Evolutionary conservation across 92 coral and sea anemone genomes (phyloP).

Genomic region (Plumapathes pennacea): DNA sequence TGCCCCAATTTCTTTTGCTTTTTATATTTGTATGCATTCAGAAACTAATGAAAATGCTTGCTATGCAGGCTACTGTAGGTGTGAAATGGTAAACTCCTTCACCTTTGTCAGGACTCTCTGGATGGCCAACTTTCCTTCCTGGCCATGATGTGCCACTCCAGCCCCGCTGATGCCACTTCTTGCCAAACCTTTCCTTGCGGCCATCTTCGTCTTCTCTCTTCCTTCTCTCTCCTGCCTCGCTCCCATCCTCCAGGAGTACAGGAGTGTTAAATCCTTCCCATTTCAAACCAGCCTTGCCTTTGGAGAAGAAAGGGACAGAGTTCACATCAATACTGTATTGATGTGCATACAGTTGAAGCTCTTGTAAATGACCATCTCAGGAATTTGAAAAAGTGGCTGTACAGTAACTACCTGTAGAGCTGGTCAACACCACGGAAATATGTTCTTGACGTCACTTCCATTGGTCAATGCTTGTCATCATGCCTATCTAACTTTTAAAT

Average conservation of each 20-base stretch:
- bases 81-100: neutral
- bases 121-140: conserved; percentile 84
- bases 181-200: conserved; percentile 21
- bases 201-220: neutral
- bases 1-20: neutral
- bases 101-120: conserved; percentile 87
- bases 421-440: too few relatives aligned
- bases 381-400: too few relatives aligned
- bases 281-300: conserved; percentile 74
- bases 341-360: too few relatives aligned
- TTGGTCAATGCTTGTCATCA: too few relatives aligned
- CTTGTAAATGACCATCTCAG: too few relatives aligned
- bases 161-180: conserved; percentile 64
- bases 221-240: conserved; percentile 34
- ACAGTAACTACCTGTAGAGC: too few relatives aligned
- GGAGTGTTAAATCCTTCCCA: conserved; percentile 94
- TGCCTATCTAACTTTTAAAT: too few relatives aligned
- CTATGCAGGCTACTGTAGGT: neutral
- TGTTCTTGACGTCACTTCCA: too few relatives aligned
- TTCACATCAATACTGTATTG: too few relatives aligned
- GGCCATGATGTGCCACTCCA: conserved; percentile 98
- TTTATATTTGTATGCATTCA: neutral
- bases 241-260: conserved; percentile 38
- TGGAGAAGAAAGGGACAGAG: too few relatives aligned
- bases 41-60: neutral